phyloP scores from a whole-genome alignment of 2,797 vertebrate species.

The Antrozous pallidus region DNA sequence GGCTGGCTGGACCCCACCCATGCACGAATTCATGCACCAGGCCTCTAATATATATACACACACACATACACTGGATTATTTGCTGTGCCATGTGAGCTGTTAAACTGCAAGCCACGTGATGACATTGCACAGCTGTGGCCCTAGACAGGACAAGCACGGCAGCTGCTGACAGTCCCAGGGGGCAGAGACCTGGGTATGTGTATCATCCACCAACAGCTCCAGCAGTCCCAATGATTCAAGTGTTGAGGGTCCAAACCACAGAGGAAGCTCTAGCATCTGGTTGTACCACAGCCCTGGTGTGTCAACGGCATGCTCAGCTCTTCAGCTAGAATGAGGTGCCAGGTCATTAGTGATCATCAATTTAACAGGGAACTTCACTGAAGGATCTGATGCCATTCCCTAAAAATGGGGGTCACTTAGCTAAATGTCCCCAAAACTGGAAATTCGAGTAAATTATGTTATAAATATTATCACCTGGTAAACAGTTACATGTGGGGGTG shows the following conservation, averaged over 20 bases:
- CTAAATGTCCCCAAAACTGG: background rate
- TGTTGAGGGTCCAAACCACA: too few relatives aligned
- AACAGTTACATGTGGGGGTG: background rate
- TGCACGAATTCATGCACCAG: too few relatives aligned
- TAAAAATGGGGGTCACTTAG: background rate
- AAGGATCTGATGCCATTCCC: background rate
- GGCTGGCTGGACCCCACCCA: too few relatives aligned
- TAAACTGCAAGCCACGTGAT: background rate
- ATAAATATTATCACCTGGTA: background rate
- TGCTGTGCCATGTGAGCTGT: background rate
- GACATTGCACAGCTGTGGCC: background rate
- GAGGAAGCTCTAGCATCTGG: background rate
- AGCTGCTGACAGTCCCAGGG: background rate
- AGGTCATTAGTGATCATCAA: background rate
- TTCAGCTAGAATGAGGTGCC: background rate
- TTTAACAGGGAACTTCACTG: background rate
- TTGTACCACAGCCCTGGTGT: background rate
- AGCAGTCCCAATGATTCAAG: background rate
- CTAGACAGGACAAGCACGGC: background rate
- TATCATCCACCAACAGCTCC: background rate
- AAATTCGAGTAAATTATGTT: background rate
- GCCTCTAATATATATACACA: too few relatives aligned
- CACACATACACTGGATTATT: background rate
- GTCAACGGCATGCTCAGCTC: background rate
- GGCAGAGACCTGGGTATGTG: background rate